Evolutionary conservation across 2,797 vertebrate genomes (phyloP), one percentile per base, ranked within the genome.

Genomic region (Thamnophis elegans): DNA sequence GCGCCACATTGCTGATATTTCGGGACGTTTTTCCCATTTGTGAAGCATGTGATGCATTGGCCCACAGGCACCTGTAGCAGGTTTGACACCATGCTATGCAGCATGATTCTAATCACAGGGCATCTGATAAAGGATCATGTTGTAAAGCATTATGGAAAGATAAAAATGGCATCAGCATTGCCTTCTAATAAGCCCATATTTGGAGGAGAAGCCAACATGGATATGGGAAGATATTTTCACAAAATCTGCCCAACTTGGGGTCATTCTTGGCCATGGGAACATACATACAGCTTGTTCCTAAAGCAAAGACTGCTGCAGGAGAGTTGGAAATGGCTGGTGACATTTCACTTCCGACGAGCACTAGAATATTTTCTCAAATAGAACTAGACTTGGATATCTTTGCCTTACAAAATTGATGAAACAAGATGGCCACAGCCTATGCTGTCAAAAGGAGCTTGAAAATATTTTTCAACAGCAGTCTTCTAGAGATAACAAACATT

Each of bases 341-440:
- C 6, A 3, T 11, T 88, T 90, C 13, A 54, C 78, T 1, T 65
- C 20, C 62, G 1, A 59, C 68, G 0, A 0, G 0, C 82, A 55
- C 0, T 0, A 88, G 2, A 14, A 47, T 55, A 89, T 90, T 82
- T 18, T 26, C 51, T 62, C 73, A 90, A 28, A 82, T 5, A 65
- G 58, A 90, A 32, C 82, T 89, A 2, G 32, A 2, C 62, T 65
- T 36, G 87, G 25, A 5, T 51, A 58, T 87, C 16, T 22, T 65
- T 82, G 22, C 7, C 56, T 22, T 89, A 20, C n/a, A 59, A 62
- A 62, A 85, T 4, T 2, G 16, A 87, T 10, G 6, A 6, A 25
- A 68, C 59, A 55, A 92, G 53, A 62, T 53, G 65, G 51, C 32
- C 9, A 18, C 2, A 47, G 58, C 59, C 56, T 51, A 51, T 51